Evolutionary conservation across 2,888 invertebrate genomes (phyloP).

Genomic region (Epinotia ramella): DNA sequence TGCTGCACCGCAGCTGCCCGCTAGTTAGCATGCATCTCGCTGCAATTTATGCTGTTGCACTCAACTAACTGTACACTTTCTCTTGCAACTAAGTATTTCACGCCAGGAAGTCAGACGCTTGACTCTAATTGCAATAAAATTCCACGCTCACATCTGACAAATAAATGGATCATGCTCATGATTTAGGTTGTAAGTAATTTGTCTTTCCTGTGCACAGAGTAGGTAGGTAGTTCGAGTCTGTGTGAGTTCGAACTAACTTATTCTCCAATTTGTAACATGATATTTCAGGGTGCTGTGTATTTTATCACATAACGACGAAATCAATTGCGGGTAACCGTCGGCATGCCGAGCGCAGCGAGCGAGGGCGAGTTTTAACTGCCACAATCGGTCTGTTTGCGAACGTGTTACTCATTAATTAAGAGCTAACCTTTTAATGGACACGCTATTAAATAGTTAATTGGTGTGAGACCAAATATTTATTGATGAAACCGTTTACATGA

Average conservation of each 20-base stretch:
- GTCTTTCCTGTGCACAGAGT: too few species aligned
- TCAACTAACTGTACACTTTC: conserved; percentile 47
- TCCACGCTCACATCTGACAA: not conserved
- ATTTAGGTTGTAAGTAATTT: not conserved
- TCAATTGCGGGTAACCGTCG: conserved; percentile 19
- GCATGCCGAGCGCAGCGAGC: conserved; percentile 5
- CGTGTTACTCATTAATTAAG: too few species aligned
- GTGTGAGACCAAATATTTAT: too few species aligned
- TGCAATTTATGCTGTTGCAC: conserved; percentile 45
- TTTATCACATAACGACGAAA: not conserved
- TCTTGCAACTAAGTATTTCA: conserved; percentile 42
- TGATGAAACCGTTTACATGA: too few species aligned
- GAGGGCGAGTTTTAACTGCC: conserved; percentile 12
- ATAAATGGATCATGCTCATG: not conserved
- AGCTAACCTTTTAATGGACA: too few species aligned
- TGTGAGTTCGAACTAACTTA: not conserved
- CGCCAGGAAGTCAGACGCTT: conserved; percentile 23
- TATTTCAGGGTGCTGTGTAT: not conserved
- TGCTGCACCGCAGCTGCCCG: conserved; percentile 25
- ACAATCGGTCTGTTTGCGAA: too few species aligned
- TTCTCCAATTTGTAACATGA: not conserved
- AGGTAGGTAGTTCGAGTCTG: too few species aligned
- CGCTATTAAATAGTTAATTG: too few species aligned
- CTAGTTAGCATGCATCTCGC: conserved; percentile 44
- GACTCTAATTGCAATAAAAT: conserved; percentile 12